Percentiles rank a stretch among this genome's conserved stretches.
Conservation (phyloP, 2,797 vertebrate genomes). For the Melanotaenia pygmaea region DNA sequence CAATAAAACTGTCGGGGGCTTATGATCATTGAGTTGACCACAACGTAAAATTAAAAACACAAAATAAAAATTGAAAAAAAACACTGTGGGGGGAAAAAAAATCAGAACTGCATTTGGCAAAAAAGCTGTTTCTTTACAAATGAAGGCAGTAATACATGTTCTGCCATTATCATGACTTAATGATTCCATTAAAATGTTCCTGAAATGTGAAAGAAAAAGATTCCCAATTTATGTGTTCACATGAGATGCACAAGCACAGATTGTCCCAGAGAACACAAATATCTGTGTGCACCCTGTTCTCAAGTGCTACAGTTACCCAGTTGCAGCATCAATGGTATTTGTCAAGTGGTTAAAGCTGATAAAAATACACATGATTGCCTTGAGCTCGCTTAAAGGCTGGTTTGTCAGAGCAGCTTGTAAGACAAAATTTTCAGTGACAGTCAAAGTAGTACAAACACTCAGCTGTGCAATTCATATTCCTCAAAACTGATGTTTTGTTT, state of each 20-base stretch:
- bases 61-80: not conserved
- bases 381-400: slow-evolving; percentile 66
- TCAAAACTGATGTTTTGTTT: slow-evolving; percentile 7
- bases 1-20: not conserved
- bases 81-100: too few species aligned
- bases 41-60: not conserved
- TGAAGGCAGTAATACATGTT: not conserved
- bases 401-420: slow-evolving; percentile 66
- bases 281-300: slow-evolving; percentile 46
- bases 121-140: not conserved
- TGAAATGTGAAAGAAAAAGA: slow-evolving; percentile 13
- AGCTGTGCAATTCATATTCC: slow-evolving; percentile 39
- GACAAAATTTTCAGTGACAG: slow-evolving; percentile 43
- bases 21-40: not conserved
- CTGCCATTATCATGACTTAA: not conserved
- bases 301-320: slow-evolving; percentile 50
- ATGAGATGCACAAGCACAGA: slow-evolving; percentile 36
- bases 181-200: not conserved
- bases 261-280: slow-evolving; percentile 43
- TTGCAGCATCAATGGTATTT: slow-evolving; percentile 73
- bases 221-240: slow-evolving; percentile 46
- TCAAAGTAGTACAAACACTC: slow-evolving; percentile 55
- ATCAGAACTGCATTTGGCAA: not conserved
- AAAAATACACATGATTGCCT: slow-evolving; percentile 74
- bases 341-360: slow-evolving; percentile 75